Percentiles rank a stretch among this genome's conserved stretches.
Evolutionary conservation across 2,113 vertebrate species (phyloP).

Genomic region (Tauraco erythrolophus): DNA sequence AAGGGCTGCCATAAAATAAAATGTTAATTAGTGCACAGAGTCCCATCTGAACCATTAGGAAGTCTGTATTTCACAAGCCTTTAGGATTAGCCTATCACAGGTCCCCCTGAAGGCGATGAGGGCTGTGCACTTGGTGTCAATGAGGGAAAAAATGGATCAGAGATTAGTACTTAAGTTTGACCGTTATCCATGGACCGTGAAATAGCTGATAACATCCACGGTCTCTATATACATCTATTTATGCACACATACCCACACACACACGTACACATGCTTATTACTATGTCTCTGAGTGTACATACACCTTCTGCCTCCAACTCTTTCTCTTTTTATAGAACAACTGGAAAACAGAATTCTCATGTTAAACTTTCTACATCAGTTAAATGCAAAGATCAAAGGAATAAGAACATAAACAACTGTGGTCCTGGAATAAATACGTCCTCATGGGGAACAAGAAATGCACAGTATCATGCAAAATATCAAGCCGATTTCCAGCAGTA

Average conservation of each 20-base stretch:
- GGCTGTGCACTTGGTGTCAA: neutral
- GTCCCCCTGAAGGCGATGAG: neutral
- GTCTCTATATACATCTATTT: neutral
- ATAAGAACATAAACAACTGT: neutral
- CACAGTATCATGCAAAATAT: neutral
- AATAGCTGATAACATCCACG: neutral
- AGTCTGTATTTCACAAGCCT: neutral
- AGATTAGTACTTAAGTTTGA: neutral
- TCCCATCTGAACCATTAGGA: neutral
- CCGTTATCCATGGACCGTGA: neutral
- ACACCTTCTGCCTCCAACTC: neutral
- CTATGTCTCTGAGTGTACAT: neutral
- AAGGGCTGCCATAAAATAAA: conserved; percentile 76
- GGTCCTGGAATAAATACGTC: neutral
- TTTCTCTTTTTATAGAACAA: neutral
- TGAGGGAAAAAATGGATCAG: neutral
- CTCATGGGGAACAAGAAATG: neutral
- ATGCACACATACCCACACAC: neutral
- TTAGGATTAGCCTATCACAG: neutral
- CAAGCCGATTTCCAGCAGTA: neutral
- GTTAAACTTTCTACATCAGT: neutral
- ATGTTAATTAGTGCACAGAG: conserved; percentile 64
- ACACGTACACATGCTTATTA: neutral
- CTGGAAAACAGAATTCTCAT: neutral
- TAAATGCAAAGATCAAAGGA: neutral